Percentiles rank a stretch among this genome's conserved stretches.
These are phyloP conservation scores for Pavo muticus DNA, from an alignment of 2,113 vertebrate species.

Conservation along the genomic window DNA sequence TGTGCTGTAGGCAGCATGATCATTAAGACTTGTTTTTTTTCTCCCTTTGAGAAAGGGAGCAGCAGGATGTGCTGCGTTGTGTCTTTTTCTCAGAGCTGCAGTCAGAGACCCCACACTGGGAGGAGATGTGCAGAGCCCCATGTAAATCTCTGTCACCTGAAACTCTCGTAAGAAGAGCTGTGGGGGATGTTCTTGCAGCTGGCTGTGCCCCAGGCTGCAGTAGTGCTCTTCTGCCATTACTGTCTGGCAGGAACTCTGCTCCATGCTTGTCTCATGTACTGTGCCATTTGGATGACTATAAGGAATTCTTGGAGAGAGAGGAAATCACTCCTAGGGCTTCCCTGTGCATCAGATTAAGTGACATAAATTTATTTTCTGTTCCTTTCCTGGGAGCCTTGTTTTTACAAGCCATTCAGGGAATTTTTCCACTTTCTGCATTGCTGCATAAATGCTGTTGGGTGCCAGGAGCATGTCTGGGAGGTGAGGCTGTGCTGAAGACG, in stretches of 20 bases:
- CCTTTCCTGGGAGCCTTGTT: background rate
- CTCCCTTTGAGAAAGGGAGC: background rate
- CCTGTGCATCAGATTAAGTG: background rate
- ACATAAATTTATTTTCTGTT: background rate
- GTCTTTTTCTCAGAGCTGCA: conserved; percentile 16
- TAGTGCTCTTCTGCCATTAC: background rate
- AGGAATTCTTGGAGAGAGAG: background rate
- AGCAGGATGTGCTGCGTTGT: conserved; percentile 3
- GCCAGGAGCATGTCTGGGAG: rapidly evolving
- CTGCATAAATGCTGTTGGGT: background rate
- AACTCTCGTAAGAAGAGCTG: background rate
- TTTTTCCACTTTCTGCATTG: background rate
- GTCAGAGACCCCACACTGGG: background rate
- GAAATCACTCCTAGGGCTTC: background rate
- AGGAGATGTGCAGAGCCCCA: background rate
- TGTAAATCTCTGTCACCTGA: conserved; percentile 34
- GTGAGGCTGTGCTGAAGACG: background rate
- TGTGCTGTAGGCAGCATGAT: background rate
- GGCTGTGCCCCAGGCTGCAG: background rate
- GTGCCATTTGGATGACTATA: background rate
- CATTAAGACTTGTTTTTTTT: background rate
- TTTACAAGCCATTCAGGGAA: background rate
- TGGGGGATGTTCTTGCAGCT: background rate
- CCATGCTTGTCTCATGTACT: background rate
- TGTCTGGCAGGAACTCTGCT: background rate